These are phyloP conservation scores for Stenodema calcarata DNA, from an alignment of 2,888 invertebrate species.

Conservation along the genomic window DNA sequence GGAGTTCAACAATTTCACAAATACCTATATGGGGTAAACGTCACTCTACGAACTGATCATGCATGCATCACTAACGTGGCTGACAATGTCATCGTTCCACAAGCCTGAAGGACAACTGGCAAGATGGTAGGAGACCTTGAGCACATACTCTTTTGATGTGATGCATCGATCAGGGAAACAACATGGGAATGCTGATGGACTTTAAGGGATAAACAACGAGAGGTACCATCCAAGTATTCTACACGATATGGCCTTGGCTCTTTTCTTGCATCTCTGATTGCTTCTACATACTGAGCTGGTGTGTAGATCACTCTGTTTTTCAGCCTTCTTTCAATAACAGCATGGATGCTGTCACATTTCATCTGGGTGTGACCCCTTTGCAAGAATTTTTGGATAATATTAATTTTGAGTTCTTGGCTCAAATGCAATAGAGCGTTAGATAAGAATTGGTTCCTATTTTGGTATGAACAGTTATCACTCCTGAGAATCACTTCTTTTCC, in stretches of 20 bases:
- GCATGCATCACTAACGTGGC: too few species aligned
- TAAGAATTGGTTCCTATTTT: conserved; percentile 45
- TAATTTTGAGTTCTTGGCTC: conserved; percentile 51
- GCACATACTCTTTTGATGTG: too few species aligned
- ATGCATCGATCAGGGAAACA: too few species aligned
- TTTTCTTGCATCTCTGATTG: background rate
- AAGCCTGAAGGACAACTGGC: too few species aligned
- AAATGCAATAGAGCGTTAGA: conserved; percentile 57
- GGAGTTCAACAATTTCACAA: too few species aligned
- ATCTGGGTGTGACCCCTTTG: conserved; percentile 57
- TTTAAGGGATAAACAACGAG: too few species aligned
- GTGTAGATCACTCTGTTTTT: conserved; percentile 26
- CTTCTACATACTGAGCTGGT: conserved; percentile 7
- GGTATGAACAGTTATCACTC: conserved; percentile 47
- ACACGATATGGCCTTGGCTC: background rate
- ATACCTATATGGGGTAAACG: too few species aligned
- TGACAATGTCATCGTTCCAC: too few species aligned
- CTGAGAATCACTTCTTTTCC: conserved; percentile 54
- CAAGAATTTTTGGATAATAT: conserved; percentile 58
- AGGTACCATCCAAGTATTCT: background rate
- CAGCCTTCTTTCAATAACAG: background rate
- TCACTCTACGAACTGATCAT: too few species aligned
- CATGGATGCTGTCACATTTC: background rate
- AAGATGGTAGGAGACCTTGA: too few species aligned
- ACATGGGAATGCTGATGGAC: too few species aligned